Base-by-base conservation (phyloP, 2,113 vertebrate genomes). In the Colossoma macropomum region DNA sequence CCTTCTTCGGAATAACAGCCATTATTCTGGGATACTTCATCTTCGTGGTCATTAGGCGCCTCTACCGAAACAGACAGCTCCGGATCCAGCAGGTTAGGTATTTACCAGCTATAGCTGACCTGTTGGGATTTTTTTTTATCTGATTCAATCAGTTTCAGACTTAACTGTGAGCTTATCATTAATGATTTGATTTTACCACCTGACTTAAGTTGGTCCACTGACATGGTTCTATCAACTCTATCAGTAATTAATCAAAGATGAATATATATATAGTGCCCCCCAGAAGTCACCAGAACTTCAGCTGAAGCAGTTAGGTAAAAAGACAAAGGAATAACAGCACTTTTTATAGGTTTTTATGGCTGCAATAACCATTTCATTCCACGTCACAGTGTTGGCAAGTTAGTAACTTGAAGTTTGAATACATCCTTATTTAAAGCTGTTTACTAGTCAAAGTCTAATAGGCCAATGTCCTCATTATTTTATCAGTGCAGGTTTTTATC, bases 1-100 rank as follows among this genome's bases (percentile, higher is more conserved):
- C 91, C 63, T 95, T 95, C 88, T 93, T 94, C 59, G 86, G 92
- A 0, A 90, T 94, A 56, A 93, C 91, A 0, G 88, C 88, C 0
- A 89, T 92, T 16, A 91, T 91, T 0, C 81, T 94, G 56, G 69
- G 88, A 81, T 95, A 95, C 87, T 94, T 95, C 60, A 85, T 89
- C 41, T 93, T 92, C 5, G 79, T 94, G 69, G 89, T 92, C 0
- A 88, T 89, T 2, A 92, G 88, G 17, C 92, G 91, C 0, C 75
- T 95, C 8, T 91, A 90, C 84, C 85, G 23, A 1, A 27, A 92
- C 81, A 86, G 45, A 0, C 27, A 50, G 63, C 86, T 86, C 5
- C 76, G 45, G 69, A 86, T 84, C 25, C 9, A 85, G 16, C 71
- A 83, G 86, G 86, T 87, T 56, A 75, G 63, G n/a, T 21, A 17